These are phyloP conservation scores for Drosophila mimica DNA, from an alignment of 2,888 invertebrate genomes.

Conservation along the genomic window DNA sequence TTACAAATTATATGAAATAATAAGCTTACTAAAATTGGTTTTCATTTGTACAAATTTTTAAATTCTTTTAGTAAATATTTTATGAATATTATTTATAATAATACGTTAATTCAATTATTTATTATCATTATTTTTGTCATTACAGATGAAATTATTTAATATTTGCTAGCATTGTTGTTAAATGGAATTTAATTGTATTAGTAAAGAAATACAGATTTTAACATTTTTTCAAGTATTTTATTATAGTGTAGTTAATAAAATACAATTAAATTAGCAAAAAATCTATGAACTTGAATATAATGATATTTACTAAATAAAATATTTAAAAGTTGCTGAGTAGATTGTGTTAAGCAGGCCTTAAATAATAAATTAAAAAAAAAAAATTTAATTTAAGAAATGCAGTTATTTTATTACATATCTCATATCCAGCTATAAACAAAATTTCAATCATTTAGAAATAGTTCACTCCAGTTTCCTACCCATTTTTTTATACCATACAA, in stretches of 20 bases:
- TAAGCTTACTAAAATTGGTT: background rate
- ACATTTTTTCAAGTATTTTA: too few species aligned
- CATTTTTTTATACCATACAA: constrained; percentile 14
- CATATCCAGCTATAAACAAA: background rate
- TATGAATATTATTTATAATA: background rate
- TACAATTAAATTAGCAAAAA: too few species aligned
- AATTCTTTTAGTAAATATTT: too few species aligned
- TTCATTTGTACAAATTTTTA: background rate
- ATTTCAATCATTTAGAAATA: background rate
- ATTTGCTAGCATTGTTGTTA: too few species aligned
- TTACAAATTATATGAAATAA: background rate
- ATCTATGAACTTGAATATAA: too few species aligned
- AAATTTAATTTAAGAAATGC: background rate
- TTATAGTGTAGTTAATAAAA: too few species aligned
- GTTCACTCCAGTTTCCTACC: background rate
- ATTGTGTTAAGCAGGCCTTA: background rate
- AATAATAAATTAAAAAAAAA: background rate
- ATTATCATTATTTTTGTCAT: background rate
- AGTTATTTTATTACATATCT: background rate
- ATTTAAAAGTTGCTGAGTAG: background rate
- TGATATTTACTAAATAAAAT: background rate
- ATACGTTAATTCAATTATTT: background rate
- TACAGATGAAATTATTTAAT: too few species aligned
- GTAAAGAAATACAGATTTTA: background rate
- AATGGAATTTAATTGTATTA: too few species aligned